A percentile compares a stretch with the other conserved stretches of the same genome.
Evolutionary conservation across 2,888 invertebrate genomes (phyloP).

Genomic region (Apantesis nais): DNA sequence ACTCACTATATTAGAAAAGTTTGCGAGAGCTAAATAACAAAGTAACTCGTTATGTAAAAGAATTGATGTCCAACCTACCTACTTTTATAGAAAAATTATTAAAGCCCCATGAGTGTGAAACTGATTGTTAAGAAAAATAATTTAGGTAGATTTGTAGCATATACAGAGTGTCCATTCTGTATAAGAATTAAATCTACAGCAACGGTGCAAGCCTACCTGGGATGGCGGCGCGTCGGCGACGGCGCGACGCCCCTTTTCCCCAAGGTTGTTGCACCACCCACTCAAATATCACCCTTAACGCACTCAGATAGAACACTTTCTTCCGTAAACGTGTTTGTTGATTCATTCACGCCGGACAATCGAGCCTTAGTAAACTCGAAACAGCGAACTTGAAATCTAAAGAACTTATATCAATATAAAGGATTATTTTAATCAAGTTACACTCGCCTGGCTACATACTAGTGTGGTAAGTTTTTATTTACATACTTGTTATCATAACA

Average conservation of each 20-base stretch:
- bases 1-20: too few species aligned
- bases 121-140: neutral
- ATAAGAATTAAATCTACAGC: conserved; percentile 46
- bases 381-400: conserved; percentile 28
- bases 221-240: conserved; percentile 66
- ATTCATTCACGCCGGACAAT: conserved; percentile 59
- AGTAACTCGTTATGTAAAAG: too few species aligned
- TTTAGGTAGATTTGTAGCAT: neutral
- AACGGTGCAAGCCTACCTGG: conserved; percentile 72
- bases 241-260: conserved; percentile 77
- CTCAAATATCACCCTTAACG: conserved; percentile 54
- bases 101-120: neutral
- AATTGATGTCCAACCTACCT: too few species aligned
- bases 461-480: neutral
- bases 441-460: conserved; percentile 16
- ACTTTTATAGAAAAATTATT: neutral
- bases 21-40: too few species aligned
- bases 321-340: conserved; percentile 37
- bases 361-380: conserved; percentile 53
- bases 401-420: conserved; percentile 5
- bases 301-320: conserved; percentile 17
- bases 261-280: conserved; percentile 66
- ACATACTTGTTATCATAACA: neutral
- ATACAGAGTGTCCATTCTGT: neutral
- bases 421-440: conserved; percentile 3